Percentiles rank a stretch among this genome's conserved stretches.
These are phyloP conservation scores for Andrena dorsata DNA, from an alignment of 2,888 invertebrate species.

Conservation along the genomic window DNA sequence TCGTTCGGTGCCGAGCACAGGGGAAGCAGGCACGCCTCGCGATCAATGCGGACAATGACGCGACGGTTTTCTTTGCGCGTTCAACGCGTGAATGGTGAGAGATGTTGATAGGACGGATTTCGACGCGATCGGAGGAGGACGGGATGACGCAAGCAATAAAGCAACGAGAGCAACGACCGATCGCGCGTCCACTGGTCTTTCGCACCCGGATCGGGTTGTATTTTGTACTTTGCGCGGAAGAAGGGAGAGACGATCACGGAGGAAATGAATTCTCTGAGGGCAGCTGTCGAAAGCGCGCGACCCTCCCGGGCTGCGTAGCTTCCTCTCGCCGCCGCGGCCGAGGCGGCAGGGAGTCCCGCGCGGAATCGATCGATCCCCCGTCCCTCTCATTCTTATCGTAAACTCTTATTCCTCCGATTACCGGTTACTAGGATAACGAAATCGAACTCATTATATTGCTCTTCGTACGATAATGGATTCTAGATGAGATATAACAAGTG, in stretches of 20 bases:
- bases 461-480: slow-evolving; percentile 78
- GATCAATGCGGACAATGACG: neutral
- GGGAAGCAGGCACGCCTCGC: neutral
- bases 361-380: slow-evolving; percentile 39
- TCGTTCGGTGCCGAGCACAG: neutral
- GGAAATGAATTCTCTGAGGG: neutral
- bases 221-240: slow-evolving; percentile 14
- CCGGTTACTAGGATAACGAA: slow-evolving; percentile 67
- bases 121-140: slow-evolving; percentile 20
- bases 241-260: slow-evolving; percentile 24
- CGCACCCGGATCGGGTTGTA: slow-evolving; percentile 19
- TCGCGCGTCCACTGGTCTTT: slow-evolving; percentile 23
- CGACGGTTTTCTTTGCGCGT: neutral
- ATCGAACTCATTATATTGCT: slow-evolving; percentile 70
- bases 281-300: neutral
- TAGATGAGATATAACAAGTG: slow-evolving; percentile 84
- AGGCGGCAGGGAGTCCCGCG: neutral
- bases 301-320: neutral
- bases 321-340: neutral
- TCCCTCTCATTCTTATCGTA: slow-evolving; percentile 63
- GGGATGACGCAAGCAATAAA: slow-evolving; percentile 55
- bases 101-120: neutral
- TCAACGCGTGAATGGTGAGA: neutral
- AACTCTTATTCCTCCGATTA: slow-evolving; percentile 61
- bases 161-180: slow-evolving; percentile 53